Evolutionary conservation across 2,888 invertebrate species (phyloP).

Genomic region (Allygus modestus): DNA sequence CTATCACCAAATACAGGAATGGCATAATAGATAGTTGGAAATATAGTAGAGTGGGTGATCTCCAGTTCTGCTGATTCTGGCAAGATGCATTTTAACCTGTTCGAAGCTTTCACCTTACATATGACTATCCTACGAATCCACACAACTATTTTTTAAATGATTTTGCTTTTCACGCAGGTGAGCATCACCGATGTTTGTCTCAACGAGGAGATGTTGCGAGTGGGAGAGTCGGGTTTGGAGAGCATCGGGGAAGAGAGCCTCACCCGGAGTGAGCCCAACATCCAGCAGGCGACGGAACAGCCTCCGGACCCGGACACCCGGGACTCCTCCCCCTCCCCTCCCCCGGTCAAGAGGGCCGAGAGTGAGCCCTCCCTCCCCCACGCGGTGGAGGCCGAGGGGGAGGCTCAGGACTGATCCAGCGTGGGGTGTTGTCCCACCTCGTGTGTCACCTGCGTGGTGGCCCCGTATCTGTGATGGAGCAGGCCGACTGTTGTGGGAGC

Average conservation of each 20-base stretch:
- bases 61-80: too few relatives aligned
- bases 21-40: too few relatives aligned
- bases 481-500: too few relatives aligned
- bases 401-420: not conserved
- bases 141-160: too few relatives aligned
- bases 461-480: not conserved
- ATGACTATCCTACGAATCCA: too few relatives aligned
- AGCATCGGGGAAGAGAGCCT: conserved; percentile 73
- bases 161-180: too few relatives aligned
- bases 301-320: conserved; percentile 71
- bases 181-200: conserved; percentile 89
- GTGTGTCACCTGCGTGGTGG: not conserved
- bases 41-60: too few relatives aligned
- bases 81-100: too few relatives aligned
- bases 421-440: not conserved
- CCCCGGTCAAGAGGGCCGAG: conserved; percentile 76
- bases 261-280: conserved; percentile 81
- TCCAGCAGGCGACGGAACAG: conserved; percentile 75
- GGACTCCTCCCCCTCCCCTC: conserved; percentile 48
- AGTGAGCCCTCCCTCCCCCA: conserved; percentile 81
- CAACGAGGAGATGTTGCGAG: conserved; percentile 84
- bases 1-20: too few relatives aligned
- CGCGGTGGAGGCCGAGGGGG: conserved; percentile 74
- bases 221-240: conserved; percentile 75
- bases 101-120: too few relatives aligned